phyloP scores from a whole-genome alignment of 2,113 vertebrate species.

The Prionailurus viverrinus region DNA sequence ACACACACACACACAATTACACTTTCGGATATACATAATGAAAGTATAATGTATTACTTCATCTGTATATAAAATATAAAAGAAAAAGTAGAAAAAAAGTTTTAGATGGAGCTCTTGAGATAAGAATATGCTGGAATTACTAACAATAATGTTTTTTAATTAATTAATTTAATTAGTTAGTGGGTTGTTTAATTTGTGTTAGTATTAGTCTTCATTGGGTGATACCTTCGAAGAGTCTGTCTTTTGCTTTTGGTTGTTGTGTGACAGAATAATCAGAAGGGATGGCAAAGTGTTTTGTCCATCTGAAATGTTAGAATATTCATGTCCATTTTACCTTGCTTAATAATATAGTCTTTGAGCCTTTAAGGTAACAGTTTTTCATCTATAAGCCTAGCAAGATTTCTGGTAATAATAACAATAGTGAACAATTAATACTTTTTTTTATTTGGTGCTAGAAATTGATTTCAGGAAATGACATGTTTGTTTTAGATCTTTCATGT shows the following conservation, averaged over 20 bases:
- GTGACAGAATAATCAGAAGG: background rate
- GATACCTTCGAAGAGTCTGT: background rate
- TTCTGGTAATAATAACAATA: background rate
- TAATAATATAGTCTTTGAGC: background rate
- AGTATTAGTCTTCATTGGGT: background rate
- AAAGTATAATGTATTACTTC: background rate
- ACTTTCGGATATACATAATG: background rate
- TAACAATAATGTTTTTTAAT: background rate
- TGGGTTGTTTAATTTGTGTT: background rate
- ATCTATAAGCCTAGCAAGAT: background rate
- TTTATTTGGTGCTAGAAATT: background rate
- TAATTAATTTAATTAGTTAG: background rate
- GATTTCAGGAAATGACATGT: background rate
- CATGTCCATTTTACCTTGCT: background rate
- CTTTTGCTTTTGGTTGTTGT: background rate
- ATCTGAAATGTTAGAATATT: background rate
- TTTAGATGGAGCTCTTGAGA: background rate
- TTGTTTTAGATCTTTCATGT: background rate
- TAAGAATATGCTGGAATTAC: background rate
- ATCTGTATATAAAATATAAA: background rate
- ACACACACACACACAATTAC: background rate
- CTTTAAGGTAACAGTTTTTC: background rate
- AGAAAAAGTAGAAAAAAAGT: background rate
- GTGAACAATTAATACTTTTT: background rate
- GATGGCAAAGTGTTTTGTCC: background rate